These are phyloP conservation scores for Oscheius sp. DNA, from an alignment of 2,888 invertebrate genomes.

Conservation along the genomic window DNA sequence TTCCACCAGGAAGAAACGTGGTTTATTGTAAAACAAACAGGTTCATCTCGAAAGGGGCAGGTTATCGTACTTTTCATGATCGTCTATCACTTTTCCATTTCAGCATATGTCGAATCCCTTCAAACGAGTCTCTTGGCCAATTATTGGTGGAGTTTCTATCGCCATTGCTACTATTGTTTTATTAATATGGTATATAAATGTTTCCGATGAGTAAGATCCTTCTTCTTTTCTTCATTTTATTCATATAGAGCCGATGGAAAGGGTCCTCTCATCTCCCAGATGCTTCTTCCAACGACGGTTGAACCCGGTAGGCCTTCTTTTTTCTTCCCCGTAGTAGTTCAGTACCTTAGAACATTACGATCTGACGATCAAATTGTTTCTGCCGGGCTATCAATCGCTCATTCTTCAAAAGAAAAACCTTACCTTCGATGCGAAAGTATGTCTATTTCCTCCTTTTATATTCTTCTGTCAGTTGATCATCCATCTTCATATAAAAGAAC, in stretches of 20 bases:
- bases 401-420: conserved; percentile 50
- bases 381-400: conserved; percentile 62
- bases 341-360: conserved; percentile 50
- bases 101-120: not conserved
- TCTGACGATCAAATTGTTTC: conserved; percentile 59
- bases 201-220: too few species aligned
- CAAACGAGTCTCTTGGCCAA: too few species aligned
- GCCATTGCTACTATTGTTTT: too few species aligned
- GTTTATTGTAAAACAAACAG: too few species aligned
- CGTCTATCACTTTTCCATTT: too few species aligned
- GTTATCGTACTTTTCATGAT: too few species aligned
- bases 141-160: too few species aligned
- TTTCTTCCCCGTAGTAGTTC: not conserved
- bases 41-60: too few species aligned
- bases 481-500: not conserved
- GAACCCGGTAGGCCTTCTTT: not conserved
- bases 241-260: not conserved
- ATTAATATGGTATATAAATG: too few species aligned
- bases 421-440: conserved; percentile 56
- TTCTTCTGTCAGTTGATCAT: not conserved
- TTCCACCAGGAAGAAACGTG: too few species aligned
- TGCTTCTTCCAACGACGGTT: conserved; percentile 1
- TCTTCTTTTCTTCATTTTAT: not conserved
- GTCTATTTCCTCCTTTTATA: too few species aligned
- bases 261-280: conserved; percentile 3